A percentile compares a stretch with the other conserved stretches of the same genome.
Evolutionary conservation across 1,140 invertebrate species (phyloP).

Genomic region (Steinernema khuongi): DNA sequence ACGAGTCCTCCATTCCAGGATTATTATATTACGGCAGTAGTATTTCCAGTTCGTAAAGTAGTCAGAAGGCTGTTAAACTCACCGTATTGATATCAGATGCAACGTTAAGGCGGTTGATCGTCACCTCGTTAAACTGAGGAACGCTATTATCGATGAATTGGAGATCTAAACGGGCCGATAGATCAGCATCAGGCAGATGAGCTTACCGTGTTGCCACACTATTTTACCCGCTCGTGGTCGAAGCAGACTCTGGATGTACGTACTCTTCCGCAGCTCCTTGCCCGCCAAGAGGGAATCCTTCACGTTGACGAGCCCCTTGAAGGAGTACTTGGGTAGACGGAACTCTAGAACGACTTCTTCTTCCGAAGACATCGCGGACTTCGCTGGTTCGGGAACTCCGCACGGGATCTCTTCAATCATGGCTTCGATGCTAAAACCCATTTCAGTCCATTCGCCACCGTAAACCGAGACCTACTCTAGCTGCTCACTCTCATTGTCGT

Average conservation of each 20-base stretch:
- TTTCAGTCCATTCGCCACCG: too few relatives aligned
- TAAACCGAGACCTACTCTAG: too few relatives aligned
- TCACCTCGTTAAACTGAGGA: not conserved
- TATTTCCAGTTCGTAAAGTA: not conserved
- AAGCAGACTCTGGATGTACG: too few relatives aligned
- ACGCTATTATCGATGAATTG: not conserved
- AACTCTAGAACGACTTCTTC: too few relatives aligned
- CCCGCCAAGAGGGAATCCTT: too few relatives aligned
- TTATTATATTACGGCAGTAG: not conserved
- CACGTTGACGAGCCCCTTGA: too few relatives aligned
- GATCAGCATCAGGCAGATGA: not conserved
- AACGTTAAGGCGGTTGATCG: not conserved
- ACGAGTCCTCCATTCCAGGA: not conserved
- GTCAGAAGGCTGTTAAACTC: not conserved
- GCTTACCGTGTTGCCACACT: not conserved
- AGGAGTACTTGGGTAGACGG: too few relatives aligned
- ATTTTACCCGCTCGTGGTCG: not conserved
- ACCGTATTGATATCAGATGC: not conserved
- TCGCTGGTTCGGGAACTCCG: too few relatives aligned
- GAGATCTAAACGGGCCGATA: not conserved
- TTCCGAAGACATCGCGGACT: too few relatives aligned
- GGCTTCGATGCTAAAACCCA: too few relatives aligned
- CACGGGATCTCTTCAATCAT: too few relatives aligned
- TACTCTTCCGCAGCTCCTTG: too few relatives aligned
- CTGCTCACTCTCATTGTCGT: not conserved